Evolutionary conservation across 2,888 invertebrate genomes (phyloP), one percentile per base, ranked within the genome.

Genomic region (Epirrhoe alternata): DNA sequence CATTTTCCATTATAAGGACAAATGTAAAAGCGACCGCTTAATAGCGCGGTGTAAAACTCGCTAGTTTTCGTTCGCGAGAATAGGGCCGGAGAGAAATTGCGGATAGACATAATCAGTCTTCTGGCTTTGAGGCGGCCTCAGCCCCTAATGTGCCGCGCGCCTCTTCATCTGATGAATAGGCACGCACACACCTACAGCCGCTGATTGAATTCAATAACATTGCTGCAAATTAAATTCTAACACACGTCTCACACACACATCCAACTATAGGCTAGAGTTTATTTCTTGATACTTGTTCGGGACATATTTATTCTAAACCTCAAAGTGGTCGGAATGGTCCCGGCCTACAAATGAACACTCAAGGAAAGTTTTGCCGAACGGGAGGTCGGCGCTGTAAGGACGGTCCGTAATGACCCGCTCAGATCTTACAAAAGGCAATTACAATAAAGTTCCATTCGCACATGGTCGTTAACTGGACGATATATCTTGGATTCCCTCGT

Each of bases 1-100:
- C 91, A 90, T 92, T 89, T 93, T 92, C 92, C 93, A 93, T 93
- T 93, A 93, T 92, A 93, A 92, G 90, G 93, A 93, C 93, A 93
- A 93, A 93, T 93, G 93, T 91, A 90, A 88, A 90, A 89, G 91
- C 91, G 87, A 92, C 93, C 93, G 92, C 93, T 90, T 93, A 93
- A 93, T 92, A 91, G 90, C 89, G 89, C 86, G 92, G 91, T 90
- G 93, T 90, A 92, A 92, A 93, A 93, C 92, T 92, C 91, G 91
- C 92, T 92, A 93, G 93, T 92, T 92, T 92, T 92, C 90, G 90
- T 90, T 90, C 92, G 91, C 90, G 91, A 87, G 90, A 88, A 90
- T 89, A 90, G 90, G 89, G 89, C 87, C 85, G 86, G 87, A 89
- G 93, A 92, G 92, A 91, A 92, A 93, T 92, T 91, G 91, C 90